phyloP scores from a whole-genome alignment of 2,113 vertebrate species.

The Pampusana beccarii region DNA sequence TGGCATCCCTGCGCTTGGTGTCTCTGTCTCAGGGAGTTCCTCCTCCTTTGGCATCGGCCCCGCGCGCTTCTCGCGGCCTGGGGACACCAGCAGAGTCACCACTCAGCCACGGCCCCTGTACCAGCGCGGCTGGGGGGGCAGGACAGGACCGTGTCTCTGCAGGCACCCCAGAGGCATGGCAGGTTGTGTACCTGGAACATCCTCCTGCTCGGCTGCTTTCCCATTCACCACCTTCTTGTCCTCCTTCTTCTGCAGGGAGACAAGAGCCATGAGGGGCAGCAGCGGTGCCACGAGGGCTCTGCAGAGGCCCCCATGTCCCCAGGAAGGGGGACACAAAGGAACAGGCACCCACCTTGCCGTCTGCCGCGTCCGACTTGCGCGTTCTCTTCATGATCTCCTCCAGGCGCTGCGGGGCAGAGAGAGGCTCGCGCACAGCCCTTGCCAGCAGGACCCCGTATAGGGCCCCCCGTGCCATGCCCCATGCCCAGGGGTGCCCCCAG shows the following conservation, averaged over 20 bases:
- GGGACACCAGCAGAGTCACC: accelerated
- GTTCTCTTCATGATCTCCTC: conserved; percentile 99
- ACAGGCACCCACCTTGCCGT: conserved; percentile 80
- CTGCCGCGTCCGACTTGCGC: conserved; percentile 84
- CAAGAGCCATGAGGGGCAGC: not conserved
- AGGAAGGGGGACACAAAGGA: not conserved
- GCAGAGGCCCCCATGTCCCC: not conserved
- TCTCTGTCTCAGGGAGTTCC: conserved; percentile 61
- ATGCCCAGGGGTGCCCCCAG: accelerated
- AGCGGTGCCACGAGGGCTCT: not conserved
- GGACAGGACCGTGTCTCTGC: no score
- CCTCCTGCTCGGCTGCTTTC: conserved; percentile 72
- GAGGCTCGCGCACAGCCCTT: not conserved
- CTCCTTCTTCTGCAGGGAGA: conserved; percentile 79
- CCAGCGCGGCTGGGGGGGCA: conserved; percentile 23
- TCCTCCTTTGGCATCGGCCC: conserved; percentile 42
- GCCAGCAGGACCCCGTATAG: not conserved
- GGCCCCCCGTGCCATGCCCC: accelerated
- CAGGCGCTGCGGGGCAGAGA: conserved; percentile 80
- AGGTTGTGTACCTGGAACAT: conserved; percentile 57
- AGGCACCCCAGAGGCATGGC: not conserved
- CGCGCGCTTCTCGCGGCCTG: conserved; percentile 40
- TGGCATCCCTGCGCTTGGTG: not conserved
- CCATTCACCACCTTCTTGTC: conserved; percentile 75
- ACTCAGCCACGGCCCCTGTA: not conserved